These are phyloP conservation scores for Tamandua tetradactyla DNA, from an alignment of 2,797 vertebrate species.

Conservation along the genomic window DNA sequence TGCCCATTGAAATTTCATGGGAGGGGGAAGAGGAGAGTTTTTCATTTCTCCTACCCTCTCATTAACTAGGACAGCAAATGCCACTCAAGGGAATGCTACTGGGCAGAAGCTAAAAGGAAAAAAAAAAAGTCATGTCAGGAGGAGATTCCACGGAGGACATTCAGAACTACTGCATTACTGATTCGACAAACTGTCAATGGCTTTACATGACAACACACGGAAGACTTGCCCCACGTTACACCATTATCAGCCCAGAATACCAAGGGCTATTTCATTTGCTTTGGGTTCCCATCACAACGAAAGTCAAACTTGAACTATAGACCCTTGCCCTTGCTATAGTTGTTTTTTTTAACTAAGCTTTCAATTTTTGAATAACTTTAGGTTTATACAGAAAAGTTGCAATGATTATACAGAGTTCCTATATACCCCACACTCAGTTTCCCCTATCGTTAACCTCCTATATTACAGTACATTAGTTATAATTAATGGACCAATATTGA, in stretches of 20 bases:
- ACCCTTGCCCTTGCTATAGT: neutral
- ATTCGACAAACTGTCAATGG: conserved; percentile 62
- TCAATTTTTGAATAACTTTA: conserved; percentile 50
- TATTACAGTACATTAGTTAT: neutral
- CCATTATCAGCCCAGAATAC: conserved; percentile 61
- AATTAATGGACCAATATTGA: neutral
- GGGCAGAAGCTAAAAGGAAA: conserved; percentile 69
- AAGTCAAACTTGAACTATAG: conserved; percentile 49
- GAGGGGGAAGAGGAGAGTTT: conserved; percentile 82
- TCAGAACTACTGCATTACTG: conserved; percentile 66
- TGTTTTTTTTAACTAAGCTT: conserved; percentile 44
- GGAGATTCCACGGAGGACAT: conserved; percentile 70
- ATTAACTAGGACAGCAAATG: conserved; percentile 83
- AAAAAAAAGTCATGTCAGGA: conserved; percentile 71
- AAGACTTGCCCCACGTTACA: conserved; percentile 74
- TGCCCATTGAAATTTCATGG: conserved; percentile 85
- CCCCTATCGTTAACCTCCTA: neutral
- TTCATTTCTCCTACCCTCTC: conserved; percentile 83
- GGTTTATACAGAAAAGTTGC: neutral
- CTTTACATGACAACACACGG: conserved; percentile 63
- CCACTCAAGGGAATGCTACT: conserved; percentile 75
- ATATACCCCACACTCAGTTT: neutral
- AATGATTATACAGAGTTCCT: neutral
- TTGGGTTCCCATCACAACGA: conserved; percentile 49
- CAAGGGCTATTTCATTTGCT: conserved; percentile 64